Base-by-base conservation (phyloP, 2,888 invertebrate genomes). In the Drosophila atripex region DNA sequence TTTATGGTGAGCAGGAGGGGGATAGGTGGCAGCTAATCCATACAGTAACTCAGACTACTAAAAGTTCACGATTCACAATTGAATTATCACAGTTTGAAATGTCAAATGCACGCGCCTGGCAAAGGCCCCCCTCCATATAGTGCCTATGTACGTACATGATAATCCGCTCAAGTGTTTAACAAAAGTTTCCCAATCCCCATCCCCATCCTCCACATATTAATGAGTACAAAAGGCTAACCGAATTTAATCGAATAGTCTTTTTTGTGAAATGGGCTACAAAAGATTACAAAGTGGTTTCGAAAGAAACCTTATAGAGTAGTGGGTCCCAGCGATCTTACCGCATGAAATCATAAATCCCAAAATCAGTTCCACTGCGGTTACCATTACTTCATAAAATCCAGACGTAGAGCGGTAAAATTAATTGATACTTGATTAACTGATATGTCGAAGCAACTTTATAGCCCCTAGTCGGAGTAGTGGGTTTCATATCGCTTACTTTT, bases 81-180 rank as follows among this genome's bases (percentile, higher is more conserved):
- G 75, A 84, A 88, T 88, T 88, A 84, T 88, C 84, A 73, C 84
- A 88, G 84, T 71, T 86, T 86, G 84, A 88, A 80, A 84, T 87
- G 79, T 83, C 79, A 82, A 57, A 79, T 71, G 74, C 88, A 87
- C 82, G 88, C 86, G 83, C 83, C 87, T 63, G 58, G 49, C 71
- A 38, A 43, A 41, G 55, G 43, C 23, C 45, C 51, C 30, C 43
- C 8, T 12, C 45, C 7, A 21, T 45, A 28, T 30, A 41, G 41
- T 41, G 9, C 9, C 11, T 11, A 38, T 35, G n/a, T n/a, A 23
- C 18, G 18, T 8, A 3, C 16, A 70, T 57, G 46, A 56, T 68
- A 66, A 76, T 65, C 12, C 41, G 61, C 69, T 71, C 50, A 78
- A 78, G 75, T 79, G 75, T 80, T 64, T 69, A 53, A 78, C 82